Conservation (phyloP, 2,888 invertebrate species). For the Drosophila longiperda region DNA sequence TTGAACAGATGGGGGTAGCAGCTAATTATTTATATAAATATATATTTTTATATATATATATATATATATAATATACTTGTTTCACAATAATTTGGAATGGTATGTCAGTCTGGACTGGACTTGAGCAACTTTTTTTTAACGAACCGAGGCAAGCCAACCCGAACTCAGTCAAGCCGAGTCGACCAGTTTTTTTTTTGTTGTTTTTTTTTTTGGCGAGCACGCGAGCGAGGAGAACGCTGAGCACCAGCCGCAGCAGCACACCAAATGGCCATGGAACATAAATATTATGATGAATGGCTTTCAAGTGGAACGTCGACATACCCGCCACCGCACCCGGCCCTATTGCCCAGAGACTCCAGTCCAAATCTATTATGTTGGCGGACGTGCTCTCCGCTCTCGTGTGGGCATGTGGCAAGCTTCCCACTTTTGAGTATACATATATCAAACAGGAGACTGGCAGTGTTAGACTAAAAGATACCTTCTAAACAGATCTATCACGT, state of each 20-base stretch:
- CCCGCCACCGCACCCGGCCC: slow-evolving; percentile 18
- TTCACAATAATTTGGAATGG: slow-evolving; percentile 66
- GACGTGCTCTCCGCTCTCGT: slow-evolving; percentile 20
- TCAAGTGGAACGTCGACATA: slow-evolving; percentile 74
- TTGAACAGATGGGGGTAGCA: slow-evolving; percentile 75
- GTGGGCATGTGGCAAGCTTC: slow-evolving; percentile 57
- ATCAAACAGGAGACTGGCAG: background rate
- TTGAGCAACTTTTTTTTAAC: slow-evolving; percentile 66
- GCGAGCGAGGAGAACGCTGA: slow-evolving; percentile 38
- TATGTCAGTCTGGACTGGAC: slow-evolving; percentile 57
- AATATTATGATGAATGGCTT: slow-evolving; percentile 75
- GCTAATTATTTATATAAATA: slow-evolving; percentile 40
- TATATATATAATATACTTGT: slow-evolving; percentile 6
- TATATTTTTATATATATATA: background rate
- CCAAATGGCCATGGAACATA: slow-evolving; percentile 56
- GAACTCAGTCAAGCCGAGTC: slow-evolving; percentile 22
- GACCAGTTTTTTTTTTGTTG: slow-evolving; percentile 44
- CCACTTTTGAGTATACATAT: slow-evolving; percentile 24
- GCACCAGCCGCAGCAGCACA: slow-evolving; percentile 15
- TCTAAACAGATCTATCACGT: background rate
- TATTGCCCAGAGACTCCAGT: slow-evolving; percentile 34
- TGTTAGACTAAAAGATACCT: background rate
- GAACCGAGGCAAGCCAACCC: slow-evolving; percentile 25
- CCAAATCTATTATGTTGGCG: slow-evolving; percentile 38
- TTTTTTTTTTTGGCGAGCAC: slow-evolving; percentile 15